These are phyloP conservation scores for Manis javanica DNA, from an alignment of 2,797 vertebrate species.

Conservation along the genomic window DNA sequence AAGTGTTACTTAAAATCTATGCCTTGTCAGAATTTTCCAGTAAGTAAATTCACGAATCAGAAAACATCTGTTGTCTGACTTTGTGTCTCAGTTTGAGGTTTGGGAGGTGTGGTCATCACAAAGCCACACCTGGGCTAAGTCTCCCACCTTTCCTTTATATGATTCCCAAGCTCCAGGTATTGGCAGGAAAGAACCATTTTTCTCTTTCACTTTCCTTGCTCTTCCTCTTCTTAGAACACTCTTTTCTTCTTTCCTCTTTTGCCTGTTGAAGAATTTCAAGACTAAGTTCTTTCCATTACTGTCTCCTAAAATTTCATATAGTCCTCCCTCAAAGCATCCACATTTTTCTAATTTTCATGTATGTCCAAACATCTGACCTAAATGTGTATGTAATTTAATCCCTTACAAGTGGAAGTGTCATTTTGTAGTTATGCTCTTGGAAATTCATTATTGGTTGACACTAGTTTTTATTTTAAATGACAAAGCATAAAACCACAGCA, in stretches of 20 bases:
- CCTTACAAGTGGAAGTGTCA: not conserved
- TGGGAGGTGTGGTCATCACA: not conserved
- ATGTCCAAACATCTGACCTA: not conserved
- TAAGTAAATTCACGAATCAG: slow-evolving; percentile 31
- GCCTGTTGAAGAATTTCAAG: not conserved
- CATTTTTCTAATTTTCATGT: not conserved
- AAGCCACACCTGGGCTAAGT: not conserved
- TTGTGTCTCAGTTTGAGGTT: not conserved
- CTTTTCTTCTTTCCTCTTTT: not conserved
- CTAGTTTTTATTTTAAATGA: not conserved
- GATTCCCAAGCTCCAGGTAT: not conserved
- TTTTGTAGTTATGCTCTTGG: not conserved
- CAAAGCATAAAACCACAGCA: not conserved
- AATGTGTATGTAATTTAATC: not conserved
- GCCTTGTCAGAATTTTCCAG: not conserved
- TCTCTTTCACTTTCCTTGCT: not conserved
- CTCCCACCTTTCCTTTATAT: not conserved
- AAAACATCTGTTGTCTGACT: not conserved
- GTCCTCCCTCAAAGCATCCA: not conserved
- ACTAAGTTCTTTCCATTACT: not conserved
- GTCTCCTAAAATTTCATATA: not conserved
- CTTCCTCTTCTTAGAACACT: not conserved
- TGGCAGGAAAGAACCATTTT: not conserved
- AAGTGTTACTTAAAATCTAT: not conserved
- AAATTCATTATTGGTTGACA: not conserved